Base-by-base conservation (phyloP, 2,113 vertebrate species). In the Anthoscopus minutus region DNA sequence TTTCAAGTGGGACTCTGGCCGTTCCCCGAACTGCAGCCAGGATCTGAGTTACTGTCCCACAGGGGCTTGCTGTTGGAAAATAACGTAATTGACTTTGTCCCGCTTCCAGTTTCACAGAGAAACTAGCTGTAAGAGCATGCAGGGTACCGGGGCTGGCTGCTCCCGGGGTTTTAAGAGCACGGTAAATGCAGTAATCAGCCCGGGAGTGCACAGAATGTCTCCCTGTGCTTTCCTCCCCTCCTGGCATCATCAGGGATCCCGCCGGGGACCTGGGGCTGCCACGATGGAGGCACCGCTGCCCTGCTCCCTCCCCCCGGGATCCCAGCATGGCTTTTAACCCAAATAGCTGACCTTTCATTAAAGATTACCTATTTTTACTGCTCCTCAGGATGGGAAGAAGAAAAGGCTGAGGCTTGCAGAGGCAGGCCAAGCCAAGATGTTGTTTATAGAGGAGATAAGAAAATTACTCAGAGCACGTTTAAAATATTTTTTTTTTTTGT, bases 321-420 rank as follows among this genome's bases (percentile, higher is more conserved):
- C 54, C 38, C 79, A 48, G 57, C 73, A 64, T 38, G 94, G 86
- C 93, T 87, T 65, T 85, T 69, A 80, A 92, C 94, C 92, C 91
- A 88, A 50, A 89, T 64, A 81, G 70, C 83, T 95, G 91, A 92
- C 92, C 73, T 95, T 96, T 94, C 65, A 87, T 82, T 90, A 94
- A 89, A 95, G 88, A 95, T 95, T 95, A 89, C 89, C 89, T 95
- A 91, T 88, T 96, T 95, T 95, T 92, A 94, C 78, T 72, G 88
- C 86, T 88, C 50, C 60, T 96, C 31, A 6, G 72, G 56, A 66
- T 22, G 53, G 30, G 56, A 56, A 81, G 73, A 70, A 93, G 62
- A 71, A 84, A 91, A 93, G 54, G 23, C 53, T 2, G 38, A 88
- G 40, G 35, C 7, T 86, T 77, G 14, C 62, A 82, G 51, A 69